Base-by-base conservation (phyloP, 2,113 vertebrate genomes). In the Synodontis membranacea region DNA sequence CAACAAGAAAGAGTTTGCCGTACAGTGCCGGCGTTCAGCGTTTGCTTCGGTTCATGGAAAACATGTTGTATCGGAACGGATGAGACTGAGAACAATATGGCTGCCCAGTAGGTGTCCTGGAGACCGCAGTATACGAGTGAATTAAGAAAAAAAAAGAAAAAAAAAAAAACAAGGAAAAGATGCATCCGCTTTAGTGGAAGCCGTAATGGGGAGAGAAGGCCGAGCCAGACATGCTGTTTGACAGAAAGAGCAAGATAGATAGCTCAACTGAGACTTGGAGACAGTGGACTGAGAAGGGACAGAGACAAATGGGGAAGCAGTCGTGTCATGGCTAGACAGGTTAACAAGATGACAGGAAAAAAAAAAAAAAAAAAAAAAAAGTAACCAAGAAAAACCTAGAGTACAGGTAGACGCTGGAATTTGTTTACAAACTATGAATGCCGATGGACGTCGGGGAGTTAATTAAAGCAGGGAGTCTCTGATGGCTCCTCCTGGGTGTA, bases 231-330 rank as follows among this genome's bases (percentile, higher is more conserved):
- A 91, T 90, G 92, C 87, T 76, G 90, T 88, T 88, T 91, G 93
- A 92, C 88, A 91, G 84, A 85, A 89, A 90, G 89, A 94, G 90
- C 91, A 94, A 93, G 94, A 95, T 92, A 91, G 93, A 95, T 94
- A 92, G 92, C 93, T 95, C 93, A 93, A 94, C 93, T 92, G 92
- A 93, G 91, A 90, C 88, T 72, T 90, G 87, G 90, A 94, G 94
- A 93, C 93, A 92, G 92, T 93, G 91, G 92, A 91, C 88, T 88
- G 92, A 88, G 91, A 94, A 89, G 92, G 94, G 93, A 90, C 94
- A 62, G 87, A 93, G 92, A 94, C 91, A 92, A 92, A 93, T 92
- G 89, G 91, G 92, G 89, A 88, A 89, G 88, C 90, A 89, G 92
- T 88, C 89, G 87, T 48, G 86, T 91, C 91, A 92, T 15, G 79